Percentiles rank a stretch among this genome's conserved stretches.
Evolutionary conservation across 2,888 invertebrate species (phyloP).

Genomic region (Keiferia lycopersicella): DNA sequence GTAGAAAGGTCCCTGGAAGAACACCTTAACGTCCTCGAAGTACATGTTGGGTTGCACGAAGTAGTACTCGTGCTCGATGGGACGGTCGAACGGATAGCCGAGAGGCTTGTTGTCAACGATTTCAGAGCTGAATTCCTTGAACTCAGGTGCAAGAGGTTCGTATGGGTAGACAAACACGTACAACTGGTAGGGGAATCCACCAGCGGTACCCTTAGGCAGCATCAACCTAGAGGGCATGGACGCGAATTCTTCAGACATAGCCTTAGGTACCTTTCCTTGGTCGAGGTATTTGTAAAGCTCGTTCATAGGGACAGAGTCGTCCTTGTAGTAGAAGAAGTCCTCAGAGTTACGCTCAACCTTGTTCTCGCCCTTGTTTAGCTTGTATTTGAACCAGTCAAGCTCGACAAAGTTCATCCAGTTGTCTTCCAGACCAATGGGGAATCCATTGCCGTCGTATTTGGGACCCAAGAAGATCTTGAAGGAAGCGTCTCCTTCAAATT

Average conservation of each 20-base stretch:
- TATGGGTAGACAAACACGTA: constrained; percentile 83
- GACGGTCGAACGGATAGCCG: constrained; percentile 82
- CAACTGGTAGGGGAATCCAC: constrained; percentile 85
- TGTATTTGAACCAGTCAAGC: constrained; percentile 62
- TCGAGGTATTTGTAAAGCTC: constrained; percentile 82
- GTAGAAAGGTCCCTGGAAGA: constrained; percentile 49
- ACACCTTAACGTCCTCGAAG: constrained; percentile 81
- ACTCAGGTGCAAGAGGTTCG: constrained; percentile 60
- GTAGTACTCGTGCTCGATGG: constrained; percentile 59
- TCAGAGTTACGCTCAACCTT: constrained; percentile 83
- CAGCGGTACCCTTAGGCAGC: constrained; percentile 86
- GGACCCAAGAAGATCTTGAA: constrained; percentile 83
- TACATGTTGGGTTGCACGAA: constrained; percentile 81
- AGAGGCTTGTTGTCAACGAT: constrained; percentile 75
- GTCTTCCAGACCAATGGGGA: constrained; percentile 72
- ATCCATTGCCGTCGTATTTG: constrained; percentile 78
- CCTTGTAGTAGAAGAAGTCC: constrained; percentile 82
- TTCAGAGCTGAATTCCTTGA: constrained; percentile 44
- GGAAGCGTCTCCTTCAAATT: constrained; percentile 67
- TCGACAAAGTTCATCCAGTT: constrained; percentile 64
- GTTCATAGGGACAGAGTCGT: constrained; percentile 83
- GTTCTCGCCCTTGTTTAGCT: constrained; percentile 83
- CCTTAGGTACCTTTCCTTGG: constrained; percentile 74
- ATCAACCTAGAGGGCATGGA: constrained; percentile 85
- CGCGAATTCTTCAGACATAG: constrained; percentile 78